Conservation (phyloP, 1,140 invertebrate genomes). For the Mizuhopecten yessoensis region DNA sequence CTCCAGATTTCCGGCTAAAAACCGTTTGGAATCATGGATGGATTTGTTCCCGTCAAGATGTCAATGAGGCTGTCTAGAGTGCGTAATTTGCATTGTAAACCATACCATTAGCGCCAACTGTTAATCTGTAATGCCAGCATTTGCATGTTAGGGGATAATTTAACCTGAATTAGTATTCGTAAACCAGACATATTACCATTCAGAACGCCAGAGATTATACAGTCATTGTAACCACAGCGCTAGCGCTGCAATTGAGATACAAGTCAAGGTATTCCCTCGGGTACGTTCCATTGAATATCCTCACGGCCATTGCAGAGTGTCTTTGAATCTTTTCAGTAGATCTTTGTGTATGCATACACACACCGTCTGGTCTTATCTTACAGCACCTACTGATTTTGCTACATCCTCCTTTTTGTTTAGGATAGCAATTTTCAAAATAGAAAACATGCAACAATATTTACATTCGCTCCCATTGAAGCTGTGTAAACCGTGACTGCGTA, state of each 20-base stretch:
- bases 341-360: background rate
- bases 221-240: background rate
- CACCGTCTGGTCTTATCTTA: too few relatives aligned
- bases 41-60: background rate
- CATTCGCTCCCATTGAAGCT: too few relatives aligned
- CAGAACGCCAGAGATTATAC: background rate
- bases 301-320: background rate
- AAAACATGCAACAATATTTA: too few relatives aligned
- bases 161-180: background rate
- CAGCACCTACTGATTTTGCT: too few relatives aligned
- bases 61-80: constrained; percentile 14
- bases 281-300: background rate
- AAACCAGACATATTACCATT: background rate
- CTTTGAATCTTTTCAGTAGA: background rate
- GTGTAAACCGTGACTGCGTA: too few relatives aligned
- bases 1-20: background rate
- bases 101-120: background rate
- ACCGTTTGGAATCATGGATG: background rate
- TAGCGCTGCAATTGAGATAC: background rate
- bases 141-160: background rate
- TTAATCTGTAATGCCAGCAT: background rate
- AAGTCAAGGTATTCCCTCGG: background rate
- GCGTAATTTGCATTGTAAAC: constrained; percentile 13
- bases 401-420: too few relatives aligned
- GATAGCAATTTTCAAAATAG: too few relatives aligned